Evolutionary conservation across 2,888 invertebrate species (phyloP).

Genomic region (Hoplodrina blanda): DNA sequence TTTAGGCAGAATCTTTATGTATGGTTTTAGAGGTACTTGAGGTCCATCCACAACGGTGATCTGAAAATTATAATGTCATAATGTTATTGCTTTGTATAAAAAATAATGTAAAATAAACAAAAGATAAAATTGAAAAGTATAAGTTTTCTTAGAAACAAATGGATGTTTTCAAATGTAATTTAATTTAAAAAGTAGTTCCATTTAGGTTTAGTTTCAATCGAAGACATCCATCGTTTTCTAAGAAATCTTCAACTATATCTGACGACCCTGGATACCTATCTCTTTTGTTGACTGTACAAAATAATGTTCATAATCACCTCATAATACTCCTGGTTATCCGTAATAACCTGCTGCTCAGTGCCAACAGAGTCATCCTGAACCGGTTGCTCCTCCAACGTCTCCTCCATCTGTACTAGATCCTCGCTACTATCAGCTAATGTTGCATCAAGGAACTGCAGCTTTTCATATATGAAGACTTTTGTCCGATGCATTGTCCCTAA

Average conservation of each 20-base stretch:
- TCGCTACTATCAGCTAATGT: constrained; percentile 67
- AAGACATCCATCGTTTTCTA: too few species aligned
- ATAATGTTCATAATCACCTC: constrained; percentile 73
- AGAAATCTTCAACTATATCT: too few species aligned
- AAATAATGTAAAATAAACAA: too few species aligned
- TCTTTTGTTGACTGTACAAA: too few species aligned
- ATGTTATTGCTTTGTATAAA: neutral
- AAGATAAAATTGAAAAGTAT: too few species aligned
- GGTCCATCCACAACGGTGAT: constrained; percentile 83
- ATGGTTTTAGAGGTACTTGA: constrained; percentile 70
- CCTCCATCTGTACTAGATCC: constrained; percentile 58
- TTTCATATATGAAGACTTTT: constrained; percentile 80
- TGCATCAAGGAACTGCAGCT: constrained; percentile 80
- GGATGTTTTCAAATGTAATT: too few species aligned
- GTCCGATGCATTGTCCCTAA: constrained; percentile 81
- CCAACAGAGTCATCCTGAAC: constrained; percentile 42
- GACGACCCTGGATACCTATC: too few species aligned
- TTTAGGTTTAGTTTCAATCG: too few species aligned
- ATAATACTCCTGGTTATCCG: constrained; percentile 87
- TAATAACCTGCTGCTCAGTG: constrained; percentile 83
- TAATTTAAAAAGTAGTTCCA: too few species aligned
- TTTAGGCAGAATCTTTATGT: constrained; percentile 76
- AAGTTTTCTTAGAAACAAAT: too few species aligned
- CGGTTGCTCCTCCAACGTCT: constrained; percentile 57
- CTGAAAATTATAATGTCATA: constrained; percentile 72